Evolutionary conservation across 92 coral and sea anemone genomes (phyloP).

Genomic region (Porites divaricata): DNA sequence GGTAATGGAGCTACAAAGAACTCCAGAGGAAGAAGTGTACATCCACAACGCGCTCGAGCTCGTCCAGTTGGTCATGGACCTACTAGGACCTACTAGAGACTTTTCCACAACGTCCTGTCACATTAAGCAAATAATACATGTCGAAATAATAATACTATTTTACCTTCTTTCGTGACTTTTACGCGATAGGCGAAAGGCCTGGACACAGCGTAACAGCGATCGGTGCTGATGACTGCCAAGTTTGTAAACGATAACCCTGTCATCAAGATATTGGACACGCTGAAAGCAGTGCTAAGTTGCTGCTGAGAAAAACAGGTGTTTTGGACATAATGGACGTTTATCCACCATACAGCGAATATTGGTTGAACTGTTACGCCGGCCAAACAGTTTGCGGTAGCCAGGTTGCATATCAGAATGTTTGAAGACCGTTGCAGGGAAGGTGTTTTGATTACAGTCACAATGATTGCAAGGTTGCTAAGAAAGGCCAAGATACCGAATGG

Average conservation of each 20-base stretch:
- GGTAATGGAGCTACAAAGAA: too few species aligned
- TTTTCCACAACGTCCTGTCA: neutral
- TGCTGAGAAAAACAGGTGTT: neutral
- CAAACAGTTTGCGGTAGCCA: slow-evolving; percentile 54
- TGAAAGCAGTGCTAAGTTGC: neutral
- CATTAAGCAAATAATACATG: neutral
- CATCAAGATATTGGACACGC: neutral
- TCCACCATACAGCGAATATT: slow-evolving; percentile 39
- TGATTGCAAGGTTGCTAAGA: slow-evolving; percentile 18
- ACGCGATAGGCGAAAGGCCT: slow-evolving; percentile 12
- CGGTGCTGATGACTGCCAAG: slow-evolving; percentile 8
- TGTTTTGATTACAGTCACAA: slow-evolving; percentile 43
- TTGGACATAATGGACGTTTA: neutral
- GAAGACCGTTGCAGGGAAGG: slow-evolving; percentile 34
- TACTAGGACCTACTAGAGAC: neutral
- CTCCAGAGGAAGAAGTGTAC: too few species aligned
- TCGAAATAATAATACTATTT: neutral
- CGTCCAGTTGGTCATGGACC: too few species aligned
- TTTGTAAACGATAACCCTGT: slow-evolving; percentile 3
- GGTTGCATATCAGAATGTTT: slow-evolving; percentile 53
- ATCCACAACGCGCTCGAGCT: too few species aligned
- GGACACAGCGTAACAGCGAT: slow-evolving; percentile 19
- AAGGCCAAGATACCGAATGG: slow-evolving; percentile 4
- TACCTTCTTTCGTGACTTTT: slow-evolving; percentile 16
- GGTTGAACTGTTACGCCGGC: slow-evolving; percentile 45